phyloP scores from a whole-genome alignment of 2,113 vertebrate species.

The Andinoacara biseriatus region DNA sequence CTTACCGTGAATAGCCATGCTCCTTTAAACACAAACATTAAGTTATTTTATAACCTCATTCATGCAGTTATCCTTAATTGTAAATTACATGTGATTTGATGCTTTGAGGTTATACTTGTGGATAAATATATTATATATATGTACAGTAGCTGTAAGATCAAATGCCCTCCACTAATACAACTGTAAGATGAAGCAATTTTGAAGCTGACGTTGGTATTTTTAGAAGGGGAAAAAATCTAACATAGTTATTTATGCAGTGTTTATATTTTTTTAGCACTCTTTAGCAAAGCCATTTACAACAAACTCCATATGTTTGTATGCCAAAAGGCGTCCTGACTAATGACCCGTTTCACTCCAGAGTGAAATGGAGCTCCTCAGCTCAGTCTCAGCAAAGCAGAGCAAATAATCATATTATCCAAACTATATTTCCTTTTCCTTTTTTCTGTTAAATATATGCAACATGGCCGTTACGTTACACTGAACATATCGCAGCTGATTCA shows the following conservation, averaged over 20 bases:
- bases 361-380: not conserved
- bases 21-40: not conserved
- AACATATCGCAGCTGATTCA: too few species aligned
- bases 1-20: not conserved
- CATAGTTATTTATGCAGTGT: not conserved
- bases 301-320: not conserved
- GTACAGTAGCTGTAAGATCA: not conserved
- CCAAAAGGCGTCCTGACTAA: not conserved
- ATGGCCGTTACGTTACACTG: not conserved
- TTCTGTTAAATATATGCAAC: not conserved
- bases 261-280: too few species aligned
- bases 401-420: not conserved
- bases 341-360: not conserved
- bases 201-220: not conserved
- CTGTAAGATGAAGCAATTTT: not conserved
- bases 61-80: not conserved
- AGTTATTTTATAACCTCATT: not conserved
- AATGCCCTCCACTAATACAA: not conserved
- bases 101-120: not conserved
- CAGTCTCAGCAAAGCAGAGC: too few species aligned
- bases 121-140: not conserved
- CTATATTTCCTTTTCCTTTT: not conserved
- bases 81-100: not conserved
- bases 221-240: not conserved
- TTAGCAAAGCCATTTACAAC: not conserved